A percentile compares a stretch with the other conserved stretches of the same genome.
These are phyloP conservation scores for Hirundo rustica DNA, from an alignment of 2,797 vertebrate genomes.

Conservation along the genomic window DNA sequence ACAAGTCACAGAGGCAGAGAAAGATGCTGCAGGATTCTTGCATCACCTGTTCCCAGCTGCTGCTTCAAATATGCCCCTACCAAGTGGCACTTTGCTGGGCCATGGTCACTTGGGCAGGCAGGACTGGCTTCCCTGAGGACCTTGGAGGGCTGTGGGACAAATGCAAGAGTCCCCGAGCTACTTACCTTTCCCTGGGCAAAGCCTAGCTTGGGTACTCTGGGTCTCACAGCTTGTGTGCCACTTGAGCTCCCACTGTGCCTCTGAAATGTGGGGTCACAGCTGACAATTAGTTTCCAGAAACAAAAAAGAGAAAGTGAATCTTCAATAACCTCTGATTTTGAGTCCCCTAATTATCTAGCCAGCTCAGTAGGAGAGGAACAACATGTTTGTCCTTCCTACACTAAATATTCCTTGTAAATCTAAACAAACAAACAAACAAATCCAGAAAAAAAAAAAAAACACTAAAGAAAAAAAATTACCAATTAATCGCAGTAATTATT, in stretches of 20 bases:
- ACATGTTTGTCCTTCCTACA: slow-evolving; percentile 39
- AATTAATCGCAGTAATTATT: slow-evolving; percentile 17
- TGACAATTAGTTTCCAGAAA: slow-evolving; percentile 6
- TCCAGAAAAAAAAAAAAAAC: background rate
- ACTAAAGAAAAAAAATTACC: background rate
- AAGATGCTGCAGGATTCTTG: background rate
- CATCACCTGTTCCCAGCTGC: rapidly evolving
- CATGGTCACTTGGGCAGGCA: background rate
- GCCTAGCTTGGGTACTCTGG: background rate
- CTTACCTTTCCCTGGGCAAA: background rate
- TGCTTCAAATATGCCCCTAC: background rate
- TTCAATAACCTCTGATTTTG: slow-evolving; percentile 23
- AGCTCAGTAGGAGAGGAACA: slow-evolving; percentile 23
- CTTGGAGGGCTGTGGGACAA: background rate
- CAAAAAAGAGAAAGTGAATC: background rate
- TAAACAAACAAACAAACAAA: background rate
- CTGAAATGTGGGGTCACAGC: background rate
- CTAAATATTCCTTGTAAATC: background rate
- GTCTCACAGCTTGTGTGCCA: background rate
- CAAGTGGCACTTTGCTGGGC: background rate
- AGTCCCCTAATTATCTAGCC: background rate
- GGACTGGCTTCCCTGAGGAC: background rate
- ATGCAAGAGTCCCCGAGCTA: background rate
- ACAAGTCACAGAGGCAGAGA: background rate
- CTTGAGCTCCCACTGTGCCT: background rate